Conservation (phyloP, 1,140 invertebrate genomes). For the Drosophila yakuba region DNA sequence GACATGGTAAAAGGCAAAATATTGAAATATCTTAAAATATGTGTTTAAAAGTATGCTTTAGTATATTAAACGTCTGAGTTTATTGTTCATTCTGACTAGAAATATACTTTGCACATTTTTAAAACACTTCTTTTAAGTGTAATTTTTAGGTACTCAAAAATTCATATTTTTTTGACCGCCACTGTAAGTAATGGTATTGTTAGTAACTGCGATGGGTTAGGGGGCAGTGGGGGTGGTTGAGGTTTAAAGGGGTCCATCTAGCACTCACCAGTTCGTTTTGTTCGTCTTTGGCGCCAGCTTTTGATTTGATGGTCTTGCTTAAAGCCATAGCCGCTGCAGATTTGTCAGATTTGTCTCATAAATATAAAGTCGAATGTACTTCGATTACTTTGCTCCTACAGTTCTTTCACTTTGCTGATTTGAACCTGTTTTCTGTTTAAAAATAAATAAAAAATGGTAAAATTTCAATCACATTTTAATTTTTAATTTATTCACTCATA, state of each 20-base stretch:
- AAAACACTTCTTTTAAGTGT: too few relatives aligned
- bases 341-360: not conserved
- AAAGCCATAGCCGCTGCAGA: conserved; percentile 59
- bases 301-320: conserved; percentile 71
- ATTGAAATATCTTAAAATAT: not conserved
- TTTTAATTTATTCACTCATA: not conserved
- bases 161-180: not conserved
- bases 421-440: not conserved
- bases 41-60: not conserved
- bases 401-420: not conserved
- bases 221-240: not conserved
- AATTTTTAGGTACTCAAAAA: too few relatives aligned
- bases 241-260: not conserved
- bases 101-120: too few relatives aligned
- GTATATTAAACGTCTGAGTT: not conserved
- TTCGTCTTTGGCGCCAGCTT: conserved; percentile 76
- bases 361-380: not conserved
- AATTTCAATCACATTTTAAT: not conserved
- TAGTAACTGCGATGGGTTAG: not conserved
- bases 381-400: not conserved
- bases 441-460: not conserved
- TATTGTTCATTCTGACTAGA: too few relatives aligned
- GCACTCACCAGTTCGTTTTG: conserved; percentile 77
- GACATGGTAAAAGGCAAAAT: too few relatives aligned
- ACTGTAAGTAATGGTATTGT: not conserved